Evolutionary conservation across 2,797 vertebrate species (phyloP).

Genomic region (Acestrorhynchus altus): DNA sequence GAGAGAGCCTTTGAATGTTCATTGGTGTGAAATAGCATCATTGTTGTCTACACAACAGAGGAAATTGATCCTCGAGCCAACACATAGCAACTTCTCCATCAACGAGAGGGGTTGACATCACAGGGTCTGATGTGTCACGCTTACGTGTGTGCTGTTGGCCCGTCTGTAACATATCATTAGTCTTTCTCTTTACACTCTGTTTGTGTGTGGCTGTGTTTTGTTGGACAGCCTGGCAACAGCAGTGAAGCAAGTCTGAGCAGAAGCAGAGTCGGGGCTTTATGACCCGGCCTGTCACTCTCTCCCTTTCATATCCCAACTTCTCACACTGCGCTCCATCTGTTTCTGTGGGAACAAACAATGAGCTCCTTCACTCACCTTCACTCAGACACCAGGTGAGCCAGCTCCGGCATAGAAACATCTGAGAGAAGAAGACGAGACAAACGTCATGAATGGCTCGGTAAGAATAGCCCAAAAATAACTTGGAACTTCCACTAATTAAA

Average conservation of each 20-base stretch:
- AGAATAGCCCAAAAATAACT: too few relatives aligned
- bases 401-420: conserved; percentile 46
- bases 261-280: conserved; percentile 12
- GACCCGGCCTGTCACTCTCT: conserved; percentile 33
- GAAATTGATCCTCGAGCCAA: conserved; percentile 3
- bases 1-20: background rate
- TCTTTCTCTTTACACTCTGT: conserved; percentile 51
- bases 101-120: background rate
- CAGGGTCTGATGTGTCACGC: conserved; percentile 1
- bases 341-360: conserved; percentile 67
- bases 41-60: background rate
- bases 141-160: conserved; percentile 4
- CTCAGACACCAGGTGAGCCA: conserved; percentile 65
- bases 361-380: conserved; percentile 67
- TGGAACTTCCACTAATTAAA: too few relatives aligned
- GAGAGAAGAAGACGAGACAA: background rate
- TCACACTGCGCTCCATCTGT: conserved; percentile 51
- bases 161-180: conserved; percentile 18
- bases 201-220: conserved; percentile 58
- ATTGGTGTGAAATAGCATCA: background rate
- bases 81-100: background rate
- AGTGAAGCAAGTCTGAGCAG: conserved; percentile 6
- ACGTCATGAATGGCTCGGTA: too few relatives aligned
- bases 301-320: conserved; percentile 16
- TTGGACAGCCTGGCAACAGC: conserved; percentile 50